Evolutionary conservation across 1,140 invertebrate genomes (phyloP).

Genomic region (Zeugodacus cucurbitae): DNA sequence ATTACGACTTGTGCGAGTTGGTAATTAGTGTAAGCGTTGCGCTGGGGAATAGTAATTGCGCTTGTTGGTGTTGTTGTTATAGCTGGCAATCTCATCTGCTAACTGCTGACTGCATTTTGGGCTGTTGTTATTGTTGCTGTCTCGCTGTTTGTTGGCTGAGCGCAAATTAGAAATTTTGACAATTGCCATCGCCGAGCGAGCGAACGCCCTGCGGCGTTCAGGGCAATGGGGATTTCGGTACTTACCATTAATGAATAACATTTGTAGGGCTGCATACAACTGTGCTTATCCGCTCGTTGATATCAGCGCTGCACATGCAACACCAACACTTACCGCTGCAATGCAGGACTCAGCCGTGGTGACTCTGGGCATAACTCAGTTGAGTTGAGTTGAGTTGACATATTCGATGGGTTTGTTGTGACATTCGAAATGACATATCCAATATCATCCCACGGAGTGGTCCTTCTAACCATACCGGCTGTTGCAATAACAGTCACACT

Average conservation of each 20-base stretch:
- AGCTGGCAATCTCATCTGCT: neutral
- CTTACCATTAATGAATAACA: neutral
- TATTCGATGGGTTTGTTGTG: conserved; percentile 38
- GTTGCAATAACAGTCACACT: conserved; percentile 10
- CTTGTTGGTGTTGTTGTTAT: neutral
- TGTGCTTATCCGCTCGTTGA: neutral
- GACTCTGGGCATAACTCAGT: neutral
- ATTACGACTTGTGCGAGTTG: conserved; percentile 13
- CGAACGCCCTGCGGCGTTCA: neutral
- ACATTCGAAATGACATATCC: conserved; percentile 39
- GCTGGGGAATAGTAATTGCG: neutral
- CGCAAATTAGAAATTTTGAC: conserved; percentile 37
- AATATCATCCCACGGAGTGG: neutral
- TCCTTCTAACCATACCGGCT: neutral
- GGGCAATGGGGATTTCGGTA: neutral
- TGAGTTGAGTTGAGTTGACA: conserved; percentile 17
- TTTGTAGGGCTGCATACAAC: neutral
- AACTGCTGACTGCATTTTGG: neutral
- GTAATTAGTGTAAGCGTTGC: conserved; percentile 30
- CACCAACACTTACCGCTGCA: neutral
- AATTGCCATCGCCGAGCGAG: neutral
- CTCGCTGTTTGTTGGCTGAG: too few species aligned
- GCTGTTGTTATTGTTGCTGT: too few species aligned
- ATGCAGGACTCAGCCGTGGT: neutral
- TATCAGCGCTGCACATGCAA: neutral